Base-by-base conservation (phyloP, 2,797 vertebrate species). In the Hafferia zeledoni region DNA sequence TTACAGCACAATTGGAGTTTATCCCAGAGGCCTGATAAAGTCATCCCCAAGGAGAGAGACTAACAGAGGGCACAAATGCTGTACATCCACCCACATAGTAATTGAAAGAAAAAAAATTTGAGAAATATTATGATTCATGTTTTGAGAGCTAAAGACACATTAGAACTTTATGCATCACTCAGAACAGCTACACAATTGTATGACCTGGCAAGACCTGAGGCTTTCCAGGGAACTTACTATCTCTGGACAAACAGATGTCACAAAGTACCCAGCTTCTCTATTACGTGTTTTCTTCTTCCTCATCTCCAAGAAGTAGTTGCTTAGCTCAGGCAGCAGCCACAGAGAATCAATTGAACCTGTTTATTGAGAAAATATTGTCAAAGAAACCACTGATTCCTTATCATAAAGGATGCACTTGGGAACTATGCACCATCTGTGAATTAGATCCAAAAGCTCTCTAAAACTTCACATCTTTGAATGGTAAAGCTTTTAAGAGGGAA, bases 281-380 rank as follows among this genome's bases (percentile, higher is more conserved):
- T n/a, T 75, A 46, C 6, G 1, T 20, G 13, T 59, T 91, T 88
- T 63, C 46, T 57, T 87, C 80, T 59, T 83, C 55, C 28, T 67
- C 63, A 46, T 37, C 28, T 47, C 61, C 33, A 56, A 49, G 28
- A 89, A 72, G 71, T 23, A 57, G 56, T 75, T 84, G 67, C 57
- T 91, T 25, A 43, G 50, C 37, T 88, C 4, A 0, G 47, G 44
- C 33, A 94, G 74, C 22, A 80, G 49, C 52, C 67, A 37, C 17
- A 79, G 50, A 75, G 71, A 84, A 87, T 82, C 85, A 83, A 71
- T 16, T 71, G 59, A 77, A 79, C 25, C 74, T 77, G 24, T 65
- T 93, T 79, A 86, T 71, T 63, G 63, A 82, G 74, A 76, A 95
- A 89, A 83, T 43, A 68, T 31, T 75, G 93, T 72, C 63, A 88